Evolutionary conservation across 2,113 vertebrate genomes (phyloP).

Genomic region (Hemiscyllium ocellatum): DNA sequence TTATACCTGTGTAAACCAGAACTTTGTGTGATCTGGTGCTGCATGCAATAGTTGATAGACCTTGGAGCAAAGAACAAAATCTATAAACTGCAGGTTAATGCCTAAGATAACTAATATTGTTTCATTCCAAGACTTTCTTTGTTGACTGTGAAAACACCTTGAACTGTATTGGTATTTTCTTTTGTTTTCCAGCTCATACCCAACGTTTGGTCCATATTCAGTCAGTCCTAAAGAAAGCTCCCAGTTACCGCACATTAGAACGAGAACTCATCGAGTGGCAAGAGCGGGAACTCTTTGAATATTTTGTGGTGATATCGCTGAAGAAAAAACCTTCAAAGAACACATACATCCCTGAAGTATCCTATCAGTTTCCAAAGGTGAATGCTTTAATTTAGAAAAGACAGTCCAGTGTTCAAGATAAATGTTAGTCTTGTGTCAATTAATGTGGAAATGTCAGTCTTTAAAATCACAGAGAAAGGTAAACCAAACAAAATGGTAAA

Average conservation of each 20-base stretch:
- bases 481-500: neutral
- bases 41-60: neutral
- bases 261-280: conserved; percentile 97
- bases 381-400: neutral
- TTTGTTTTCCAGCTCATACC: conserved; percentile 71
- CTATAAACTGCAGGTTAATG: neutral
- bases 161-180: neutral
- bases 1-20: neutral
- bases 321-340: conserved; percentile 93
- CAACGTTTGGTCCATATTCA: conserved; percentile 90
- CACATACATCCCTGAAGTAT: conserved; percentile 85
- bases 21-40: neutral
- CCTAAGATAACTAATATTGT: neutral
- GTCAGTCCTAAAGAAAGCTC: conserved; percentile 84
- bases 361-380: conserved; percentile 98
- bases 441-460: neutral
- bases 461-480: neutral
- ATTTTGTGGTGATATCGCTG: conserved; percentile 93
- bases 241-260: conserved; percentile 92
- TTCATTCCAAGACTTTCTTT: neutral
- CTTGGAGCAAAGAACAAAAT: too few relatives aligned
- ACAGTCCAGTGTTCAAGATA: neutral
- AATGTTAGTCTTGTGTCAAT: neutral
- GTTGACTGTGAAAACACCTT: neutral
- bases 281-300: conserved; percentile 93